Base-by-base conservation (phyloP, 2,797 vertebrate genomes). In the Melanotaenia boesemani region DNA sequence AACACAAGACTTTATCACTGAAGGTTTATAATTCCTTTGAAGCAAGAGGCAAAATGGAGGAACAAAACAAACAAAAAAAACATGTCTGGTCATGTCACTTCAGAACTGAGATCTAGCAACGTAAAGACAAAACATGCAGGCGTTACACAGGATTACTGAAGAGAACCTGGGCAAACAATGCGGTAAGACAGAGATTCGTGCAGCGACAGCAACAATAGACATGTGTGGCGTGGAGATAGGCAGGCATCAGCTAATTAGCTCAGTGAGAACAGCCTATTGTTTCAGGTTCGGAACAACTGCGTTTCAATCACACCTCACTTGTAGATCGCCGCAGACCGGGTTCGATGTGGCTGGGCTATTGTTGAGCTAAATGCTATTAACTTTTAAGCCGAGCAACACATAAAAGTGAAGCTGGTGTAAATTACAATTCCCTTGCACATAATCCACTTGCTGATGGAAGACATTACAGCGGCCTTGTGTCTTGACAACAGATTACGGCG, bases 321-420 rank as follows among this genome's bases (percentile, higher is more conserved):
- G 94, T 95, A 90, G 94, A 92, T 93, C 75, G 73, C 72, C 69
- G 82, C 90, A 91, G 92, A 94, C 90, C 39, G 81, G 85, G 83
- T 84, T 84, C 79, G 88, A 93, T 90, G 91, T 80, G 91, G 86
- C 89, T 91, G 72, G 67, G 86, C 87, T 59, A 94, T 96, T 96
- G 94, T 96, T 91, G 67, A 65, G 86, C 87, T 86, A 95, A 95
- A 95, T 95, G 92, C 93, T 94, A 95, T 95, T 94, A 95, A 93
- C 92, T 93, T 90, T 92, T 93, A 94, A 93, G 92, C 93, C 76
- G 85, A 89, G 89, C 84, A 83, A 89, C 85, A 83, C 93, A 94
- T 94, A 94, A 94, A 95, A 94, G 93, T 94, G 93, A 90, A 92
- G 93, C 94, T 89, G 91, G 91, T 94, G 94, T 95, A 95, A 95